Evolutionary conservation across 2,888 invertebrate species (phyloP).

Genomic region (Cepaea hortensis): DNA sequence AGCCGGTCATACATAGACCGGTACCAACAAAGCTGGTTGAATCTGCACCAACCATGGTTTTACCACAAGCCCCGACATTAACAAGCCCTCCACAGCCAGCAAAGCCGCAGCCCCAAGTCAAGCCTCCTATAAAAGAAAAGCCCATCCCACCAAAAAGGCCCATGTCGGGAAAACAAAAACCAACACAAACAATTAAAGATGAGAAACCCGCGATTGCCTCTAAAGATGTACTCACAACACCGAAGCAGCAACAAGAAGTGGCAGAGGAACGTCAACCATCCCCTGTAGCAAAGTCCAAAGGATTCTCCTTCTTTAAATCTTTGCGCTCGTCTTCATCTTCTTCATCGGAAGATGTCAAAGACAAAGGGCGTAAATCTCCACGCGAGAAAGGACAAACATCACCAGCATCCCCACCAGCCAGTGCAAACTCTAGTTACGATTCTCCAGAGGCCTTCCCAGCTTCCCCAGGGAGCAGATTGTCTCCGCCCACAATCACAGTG

Average conservation of each 20-base stretch:
- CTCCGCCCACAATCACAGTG: slow-evolving; percentile 9
- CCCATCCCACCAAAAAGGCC: slow-evolving; percentile 13
- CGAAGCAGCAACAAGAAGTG: neutral
- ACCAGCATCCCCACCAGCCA: slow-evolving; percentile 18
- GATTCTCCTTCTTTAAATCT: slow-evolving; percentile 41
- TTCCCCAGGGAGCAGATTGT: slow-evolving; percentile 7
- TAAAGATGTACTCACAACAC: neutral
- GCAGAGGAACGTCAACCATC: neutral
- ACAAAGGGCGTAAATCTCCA: slow-evolving; percentile 19
- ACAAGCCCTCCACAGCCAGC: slow-evolving; percentile 3
- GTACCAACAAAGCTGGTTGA: slow-evolving; percentile 46
- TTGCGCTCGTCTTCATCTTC: slow-evolving; percentile 44
- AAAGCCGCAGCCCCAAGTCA: neutral
- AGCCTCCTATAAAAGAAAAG: neutral
- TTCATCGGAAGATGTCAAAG: slow-evolving; percentile 35
- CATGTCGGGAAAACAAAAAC: neutral
- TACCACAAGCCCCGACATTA: slow-evolving; percentile 21
- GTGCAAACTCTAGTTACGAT: slow-evolving; percentile 43
- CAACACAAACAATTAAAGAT: neutral
- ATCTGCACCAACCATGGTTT: slow-evolving; percentile 2
- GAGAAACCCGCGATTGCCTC: neutral
- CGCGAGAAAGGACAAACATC: slow-evolving; percentile 8
- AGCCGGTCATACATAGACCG: slow-evolving; percentile 48
- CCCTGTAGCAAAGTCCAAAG: slow-evolving; percentile 24
- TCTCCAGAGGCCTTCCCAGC: slow-evolving; percentile 38